Evolutionary conservation across 2,888 invertebrate species (phyloP).

Genomic region (Onthophagus sagittarius): DNA sequence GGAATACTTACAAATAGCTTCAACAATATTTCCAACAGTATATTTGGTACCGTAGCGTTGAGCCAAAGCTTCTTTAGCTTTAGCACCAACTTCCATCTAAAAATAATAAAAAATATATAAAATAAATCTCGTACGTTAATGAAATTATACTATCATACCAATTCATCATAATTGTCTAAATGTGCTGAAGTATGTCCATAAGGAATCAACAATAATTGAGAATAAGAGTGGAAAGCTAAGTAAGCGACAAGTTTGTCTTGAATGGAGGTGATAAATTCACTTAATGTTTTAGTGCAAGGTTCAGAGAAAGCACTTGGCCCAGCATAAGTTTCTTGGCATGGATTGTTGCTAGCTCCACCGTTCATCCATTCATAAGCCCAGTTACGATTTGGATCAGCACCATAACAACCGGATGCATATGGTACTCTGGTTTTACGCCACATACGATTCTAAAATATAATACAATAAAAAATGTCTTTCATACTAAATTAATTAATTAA

Average conservation of each 20-base stretch:
- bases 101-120: conserved; percentile 23
- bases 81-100: conserved; percentile 41
- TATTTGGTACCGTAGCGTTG: conserved; percentile 47
- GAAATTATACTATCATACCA: conserved; percentile 46
- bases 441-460: conserved; percentile 53
- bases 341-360: conserved; percentile 53
- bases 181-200: conserved; percentile 63
- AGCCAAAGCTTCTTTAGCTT: conserved; percentile 40
- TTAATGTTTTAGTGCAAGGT: conserved; percentile 56
- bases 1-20: conserved; percentile 49
- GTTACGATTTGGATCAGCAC: conserved; percentile 76
- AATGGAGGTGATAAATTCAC: conserved; percentile 52
- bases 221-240: conserved; percentile 70
- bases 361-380: conserved; percentile 68
- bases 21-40: conserved; percentile 49
- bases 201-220: conserved; percentile 65
- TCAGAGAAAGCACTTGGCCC: conserved; percentile 70
- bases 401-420: conserved; percentile 52
- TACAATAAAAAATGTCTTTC: not conserved
- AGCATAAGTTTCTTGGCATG: conserved; percentile 62
- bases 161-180: conserved; percentile 57
- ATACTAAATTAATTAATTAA: conserved; percentile 36
- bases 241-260: conserved; percentile 50
- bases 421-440: conserved; percentile 67
- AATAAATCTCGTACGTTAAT: not conserved